phyloP scores from a whole-genome alignment of 2,888 invertebrate genomes.

The Hetaerina titia region DNA sequence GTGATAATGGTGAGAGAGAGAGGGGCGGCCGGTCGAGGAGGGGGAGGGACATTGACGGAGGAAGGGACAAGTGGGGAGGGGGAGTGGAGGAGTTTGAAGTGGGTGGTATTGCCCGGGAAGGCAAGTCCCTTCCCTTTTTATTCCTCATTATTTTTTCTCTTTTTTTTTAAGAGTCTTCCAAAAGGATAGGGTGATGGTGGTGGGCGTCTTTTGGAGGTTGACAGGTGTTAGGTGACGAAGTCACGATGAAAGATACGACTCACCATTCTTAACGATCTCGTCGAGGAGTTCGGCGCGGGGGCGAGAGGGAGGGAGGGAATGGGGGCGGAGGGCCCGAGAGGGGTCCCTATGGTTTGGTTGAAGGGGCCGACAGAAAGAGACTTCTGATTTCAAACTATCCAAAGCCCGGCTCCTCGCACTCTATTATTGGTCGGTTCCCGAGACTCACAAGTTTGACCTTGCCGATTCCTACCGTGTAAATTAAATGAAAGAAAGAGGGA shows the following conservation, averaged over 20 bases:
- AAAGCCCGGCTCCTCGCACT: constrained; percentile 5
- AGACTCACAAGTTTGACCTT: constrained; percentile 33
- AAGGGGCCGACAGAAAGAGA: not conserved
- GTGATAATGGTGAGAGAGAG: too few species aligned
- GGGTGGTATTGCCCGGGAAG: not conserved
- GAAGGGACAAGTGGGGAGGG: too few species aligned
- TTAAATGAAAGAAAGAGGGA: constrained; percentile 36
- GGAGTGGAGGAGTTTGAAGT: too few species aligned
- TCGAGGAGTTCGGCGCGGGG: not conserved
- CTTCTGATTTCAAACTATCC: constrained; percentile 41
- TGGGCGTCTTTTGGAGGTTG: constrained; percentile 64
- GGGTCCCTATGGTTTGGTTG: not conserved
- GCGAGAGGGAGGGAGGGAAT: not conserved
- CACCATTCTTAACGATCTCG: constrained; percentile 63
- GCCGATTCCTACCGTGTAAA: constrained; percentile 45
- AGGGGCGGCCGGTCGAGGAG: too few species aligned
- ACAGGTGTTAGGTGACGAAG: constrained; percentile 63
- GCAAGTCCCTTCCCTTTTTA: too few species aligned
- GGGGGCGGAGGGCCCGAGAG: not conserved
- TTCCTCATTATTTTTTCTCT: too few species aligned
- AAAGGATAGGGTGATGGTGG: not conserved
- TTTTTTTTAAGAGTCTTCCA: not conserved
- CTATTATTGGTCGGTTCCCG: constrained; percentile 43
- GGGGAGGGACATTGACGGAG: not conserved
- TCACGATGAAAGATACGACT: constrained; percentile 64